Evolutionary conservation across 2,888 invertebrate genomes (phyloP), one percentile per base, ranked within the genome.

Genomic region (Odontocolon sp.): DNA sequence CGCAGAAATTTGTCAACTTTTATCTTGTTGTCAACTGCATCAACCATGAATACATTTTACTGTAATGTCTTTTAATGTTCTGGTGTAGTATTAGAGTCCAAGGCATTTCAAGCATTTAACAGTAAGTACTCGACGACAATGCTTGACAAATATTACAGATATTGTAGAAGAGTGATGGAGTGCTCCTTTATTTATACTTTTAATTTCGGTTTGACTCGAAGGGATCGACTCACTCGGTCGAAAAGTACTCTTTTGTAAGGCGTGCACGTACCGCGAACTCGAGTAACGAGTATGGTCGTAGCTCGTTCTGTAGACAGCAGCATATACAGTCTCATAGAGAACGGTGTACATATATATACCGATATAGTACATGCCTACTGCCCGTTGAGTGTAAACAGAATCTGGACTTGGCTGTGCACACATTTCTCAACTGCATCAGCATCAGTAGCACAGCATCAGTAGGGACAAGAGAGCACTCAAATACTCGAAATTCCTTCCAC

Each of bases 161-260:
- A 14, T 23, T 50, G 9, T 38, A 50, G 38, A 21, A 16, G 6
- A 50, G 28, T 33, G 23, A 56, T 56, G 5, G 31, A 45, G 6
- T 23, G 28, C 31, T 50, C 8, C 21, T 38, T 36, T 3, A 31
- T 63, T 21, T 28, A 4, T 42, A 2, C 23, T 3, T 9, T 23
- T 40, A 52, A 69, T 52, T 59, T 61, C 45, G 33, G 3, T 54
- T 33, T 8, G 36, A 23, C 50, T 8, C 2, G 14, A 54, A 42
- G 61, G 28, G 31, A 31, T 18, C 18, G n/a, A 31, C 52, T 50
- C 11, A 33, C n/a, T 9, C 9, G 42, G 8, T 31, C 2, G 31
- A 61, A 72, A 68, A 73, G 54, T 45, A 74, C 69, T 69, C 64
- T 69, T 75, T 50, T 64, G 74, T 75, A 69, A 69, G 45, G 61